Base-by-base conservation (phyloP, 2,888 invertebrate species). In the Netelia virgata region DNA sequence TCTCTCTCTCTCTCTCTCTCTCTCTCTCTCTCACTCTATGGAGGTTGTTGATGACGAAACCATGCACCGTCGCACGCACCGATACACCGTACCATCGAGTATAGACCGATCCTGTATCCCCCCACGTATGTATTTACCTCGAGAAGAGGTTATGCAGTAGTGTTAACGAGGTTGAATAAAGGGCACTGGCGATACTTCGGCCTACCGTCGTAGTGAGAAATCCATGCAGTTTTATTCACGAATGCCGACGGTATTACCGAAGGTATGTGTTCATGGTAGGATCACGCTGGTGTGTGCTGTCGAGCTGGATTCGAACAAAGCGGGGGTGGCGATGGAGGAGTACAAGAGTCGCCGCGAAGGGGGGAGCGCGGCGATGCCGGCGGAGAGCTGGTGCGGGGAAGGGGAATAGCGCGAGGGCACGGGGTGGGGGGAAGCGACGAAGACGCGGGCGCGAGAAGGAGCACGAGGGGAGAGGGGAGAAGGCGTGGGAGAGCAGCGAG, bases 391-490 rank as follows among this genome's bases (percentile, higher is more conserved):
- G 1, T n/a, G 59, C 1, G 9, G 23, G 43, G 41, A 28, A 14
- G 78, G 61, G 55, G 16, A 23, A 53, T 14, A 18, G 16, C 61
- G 64, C 47, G 74, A 23, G 64, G 55, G 75, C n/a, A 43, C 18
- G n/a, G 43, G 47, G 16, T 14, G 28, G n/a, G 53, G n/a, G 53
- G 41, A 20, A 43, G 57, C 28, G 55, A 43, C 57, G 83, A 83
- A 86, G 88, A 87, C 88, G 88, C 88, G 89, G 20, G 14, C 88
- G 88, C 88, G 89, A 20, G 14, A 16, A 43, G 70, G 69, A 75
- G 82, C 63, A 57, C 28, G 69, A 66, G 23, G 6, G 69, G 70
- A n/a, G 59, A 20, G 69, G 78, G 86, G 86, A 77, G 20, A 66
- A 28, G 53, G 61, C 69, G 77, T 63, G 78, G 76, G 66, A 69